A percentile compares a stretch with the other conserved stretches of the same genome.
These are phyloP conservation scores for Xerus rutilus DNA, from an alignment of 2,797 vertebrate genomes.

Conservation along the genomic window DNA sequence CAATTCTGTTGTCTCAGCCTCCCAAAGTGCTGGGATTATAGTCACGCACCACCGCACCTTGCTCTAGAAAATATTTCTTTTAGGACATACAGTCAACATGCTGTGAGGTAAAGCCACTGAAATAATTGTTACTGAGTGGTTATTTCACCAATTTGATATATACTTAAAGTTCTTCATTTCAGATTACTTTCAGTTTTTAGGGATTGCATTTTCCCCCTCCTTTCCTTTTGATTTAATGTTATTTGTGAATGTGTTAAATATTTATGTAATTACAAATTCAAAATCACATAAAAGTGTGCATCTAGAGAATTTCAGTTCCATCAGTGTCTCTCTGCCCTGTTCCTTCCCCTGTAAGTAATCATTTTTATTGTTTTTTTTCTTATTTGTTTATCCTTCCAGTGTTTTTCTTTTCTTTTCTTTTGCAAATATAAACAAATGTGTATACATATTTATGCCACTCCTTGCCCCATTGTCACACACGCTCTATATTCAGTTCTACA, in stretches of 20 bases:
- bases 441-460: background rate
- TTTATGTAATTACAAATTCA: conserved; percentile 66
- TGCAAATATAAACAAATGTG: conserved; percentile 46
- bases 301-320: background rate
- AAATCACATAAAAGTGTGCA: conserved; percentile 32
- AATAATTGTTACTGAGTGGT: background rate
- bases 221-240: conserved; percentile 59
- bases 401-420: background rate
- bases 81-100: background rate
- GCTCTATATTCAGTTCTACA: background rate
- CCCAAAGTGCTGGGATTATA: too few relatives aligned
- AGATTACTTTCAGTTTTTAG: conserved; percentile 50
- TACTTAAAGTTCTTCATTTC: conserved; percentile 31
- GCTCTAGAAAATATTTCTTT: background rate
- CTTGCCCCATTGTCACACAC: background rate
- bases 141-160: background rate
- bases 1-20: too few relatives aligned
- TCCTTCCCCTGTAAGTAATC: background rate
- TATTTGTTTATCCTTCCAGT: background rate
- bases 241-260: conserved; percentile 64
- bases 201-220: background rate
- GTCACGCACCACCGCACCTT: too few relatives aligned
- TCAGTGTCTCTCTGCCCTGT: background rate
- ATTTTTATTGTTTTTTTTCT: conserved; percentile 6
- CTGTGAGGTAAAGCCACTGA: background rate